Evolutionary conservation across 2,113 vertebrate genomes (phyloP), one percentile per base, ranked within the genome.

Genomic region (Mus pahari): DNA sequence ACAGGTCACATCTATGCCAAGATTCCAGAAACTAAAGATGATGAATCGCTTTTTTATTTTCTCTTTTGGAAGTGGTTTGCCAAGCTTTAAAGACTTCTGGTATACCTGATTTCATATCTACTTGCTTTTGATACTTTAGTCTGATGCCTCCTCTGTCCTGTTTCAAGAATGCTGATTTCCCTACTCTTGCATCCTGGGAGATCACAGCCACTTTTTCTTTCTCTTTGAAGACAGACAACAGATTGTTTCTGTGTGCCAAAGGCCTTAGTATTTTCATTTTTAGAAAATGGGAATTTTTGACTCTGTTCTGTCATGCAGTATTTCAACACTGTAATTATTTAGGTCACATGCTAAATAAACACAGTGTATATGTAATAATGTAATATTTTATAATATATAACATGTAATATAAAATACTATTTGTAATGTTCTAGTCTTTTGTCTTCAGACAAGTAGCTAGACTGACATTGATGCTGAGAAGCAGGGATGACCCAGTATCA

Each of bases 101-200:
- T 50, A 0, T 83, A 53, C 7, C 28, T 78, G 66, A 22, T 66
- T 78, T 7, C 3, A 28, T 31, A 12, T 62, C 22, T 68, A 16
- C 6, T 55, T 78, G 0, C 42, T 58, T 55, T 83, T 5, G 45
- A 19, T 48, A n/a, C 3, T n/a, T 82, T 28, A 36, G 8, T 96
- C n/a, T 70, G 19, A 48, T 39, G 50, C 9, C 28, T 71, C 6
- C 36, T 90, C 13, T 79, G 5, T 3, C 55, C 39, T 89, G 8
- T 5, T 17, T 4, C 1, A 42, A 24, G 36, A 68, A 3, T 39
- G 5, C n/a, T 81, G 42, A 74, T 45, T 31, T 7, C 10, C 4
- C 1, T 28, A 42, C 3, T 3, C 7, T 22, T 24, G 11, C 50
- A 22, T 12, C 42, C 7, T 4, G 14, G 48, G 13, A 70, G 2